Percentiles rank a stretch among this genome's conserved stretches.
These are phyloP conservation scores for Sinocyclocheilus anshuiensis DNA, from an alignment of 2,113 vertebrate species.

Conservation along the genomic window DNA sequence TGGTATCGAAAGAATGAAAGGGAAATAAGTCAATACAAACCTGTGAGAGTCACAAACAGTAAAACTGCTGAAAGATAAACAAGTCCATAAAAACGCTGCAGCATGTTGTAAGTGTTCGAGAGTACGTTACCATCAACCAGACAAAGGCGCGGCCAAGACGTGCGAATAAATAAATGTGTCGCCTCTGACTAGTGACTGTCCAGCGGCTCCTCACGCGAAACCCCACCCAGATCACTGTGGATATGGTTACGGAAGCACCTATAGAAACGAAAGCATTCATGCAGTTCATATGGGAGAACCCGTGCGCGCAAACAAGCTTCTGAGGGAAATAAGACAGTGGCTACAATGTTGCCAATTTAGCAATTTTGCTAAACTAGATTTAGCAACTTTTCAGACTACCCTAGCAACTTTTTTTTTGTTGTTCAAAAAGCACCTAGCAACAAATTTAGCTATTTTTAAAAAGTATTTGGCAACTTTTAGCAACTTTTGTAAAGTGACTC, in stretches of 20 bases:
- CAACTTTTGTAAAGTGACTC: too few relatives aligned
- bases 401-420: too few relatives aligned
- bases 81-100: neutral
- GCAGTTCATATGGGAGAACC: neutral
- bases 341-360: too few relatives aligned
- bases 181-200: neutral
- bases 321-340: too few relatives aligned
- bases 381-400: too few relatives aligned
- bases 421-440: too few relatives aligned
- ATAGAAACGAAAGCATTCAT: neutral
- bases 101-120: neutral
- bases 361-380: too few relatives aligned
- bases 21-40: neutral
- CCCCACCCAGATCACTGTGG: neutral
- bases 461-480: too few relatives aligned
- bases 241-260: too few relatives aligned
- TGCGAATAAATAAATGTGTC: neutral
- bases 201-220: neutral
- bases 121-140: neutral
- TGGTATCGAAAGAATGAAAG: neutral
- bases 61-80: neutral
- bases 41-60: neutral
- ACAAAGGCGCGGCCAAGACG: neutral
- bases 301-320: too few relatives aligned
- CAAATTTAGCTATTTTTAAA: too few relatives aligned